A percentile compares a stretch with the other conserved stretches of the same genome.
phyloP scores from a whole-genome alignment of 2,888 invertebrate genomes.

The Miltochrista miniata region DNA sequence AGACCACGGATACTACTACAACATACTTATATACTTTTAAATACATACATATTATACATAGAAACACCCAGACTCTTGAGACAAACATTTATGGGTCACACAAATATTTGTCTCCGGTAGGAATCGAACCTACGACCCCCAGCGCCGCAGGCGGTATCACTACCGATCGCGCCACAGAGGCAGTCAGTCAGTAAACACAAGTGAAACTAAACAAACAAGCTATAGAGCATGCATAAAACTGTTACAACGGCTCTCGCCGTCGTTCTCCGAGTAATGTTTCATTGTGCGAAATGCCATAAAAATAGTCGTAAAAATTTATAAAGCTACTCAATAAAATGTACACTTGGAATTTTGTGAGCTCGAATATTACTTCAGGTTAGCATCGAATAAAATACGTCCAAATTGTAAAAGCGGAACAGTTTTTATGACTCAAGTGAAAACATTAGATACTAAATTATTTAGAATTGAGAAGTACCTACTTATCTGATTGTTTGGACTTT shows the following conservation, averaged over 20 bases:
- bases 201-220: conserved; percentile 51
- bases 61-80: too few relatives aligned
- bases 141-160: too few relatives aligned
- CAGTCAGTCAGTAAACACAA: too few relatives aligned
- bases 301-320: conserved; percentile 74
- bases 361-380: conserved; percentile 63
- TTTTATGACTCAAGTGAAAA: conserved; percentile 38
- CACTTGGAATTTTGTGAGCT: conserved; percentile 67
- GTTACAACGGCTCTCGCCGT: conserved; percentile 46
- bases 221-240: conserved; percentile 56
- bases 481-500: conserved; percentile 6
- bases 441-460: conserved; percentile 23
- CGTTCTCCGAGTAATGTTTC: conserved; percentile 61
- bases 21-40: too few relatives aligned
- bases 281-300: conserved; percentile 73
- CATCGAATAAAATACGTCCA: conserved; percentile 48
- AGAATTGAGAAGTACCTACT: conserved; percentile 19
- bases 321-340: conserved; percentile 74
- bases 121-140: too few relatives aligned
- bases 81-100: too few relatives aligned
- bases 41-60: too few relatives aligned
- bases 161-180: too few relatives aligned
- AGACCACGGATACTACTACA: too few relatives aligned
- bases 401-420: conserved; percentile 36
- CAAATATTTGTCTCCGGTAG: too few relatives aligned